phyloP scores from a whole-genome alignment of 92 coral and sea anemone species.

The Blastomussa wellsi region DNA sequence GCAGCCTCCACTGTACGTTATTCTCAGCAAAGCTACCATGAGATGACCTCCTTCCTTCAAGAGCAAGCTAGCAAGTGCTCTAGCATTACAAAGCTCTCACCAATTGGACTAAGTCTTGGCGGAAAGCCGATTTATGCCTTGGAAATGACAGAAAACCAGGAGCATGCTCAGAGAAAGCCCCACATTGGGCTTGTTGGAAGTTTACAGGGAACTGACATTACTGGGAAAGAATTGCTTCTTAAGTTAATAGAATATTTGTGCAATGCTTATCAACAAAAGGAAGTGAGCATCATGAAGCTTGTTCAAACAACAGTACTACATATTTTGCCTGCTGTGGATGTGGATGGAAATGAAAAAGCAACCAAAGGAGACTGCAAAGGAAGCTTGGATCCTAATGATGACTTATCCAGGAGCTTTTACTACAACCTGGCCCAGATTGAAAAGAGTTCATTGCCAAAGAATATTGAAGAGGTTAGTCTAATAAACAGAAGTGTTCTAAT shows the following conservation, averaged over 20 bases:
- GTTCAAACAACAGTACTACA: conserved; percentile 74
- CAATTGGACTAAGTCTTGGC: conserved; percentile 68
- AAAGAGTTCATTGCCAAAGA: conserved; percentile 60
- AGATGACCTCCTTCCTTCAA: conserved; percentile 56
- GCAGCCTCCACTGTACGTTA: conserved; percentile 36
- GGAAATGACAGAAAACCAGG: conserved; percentile 68
- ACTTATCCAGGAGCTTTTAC: conserved; percentile 79
- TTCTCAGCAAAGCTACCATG: conserved; percentile 68
- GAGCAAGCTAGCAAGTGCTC: conserved; percentile 59
- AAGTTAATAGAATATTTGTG: conserved; percentile 74
- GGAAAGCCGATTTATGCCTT: conserved; percentile 72
- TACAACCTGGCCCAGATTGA: conserved; percentile 49
- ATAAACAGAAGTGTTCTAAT: background rate
- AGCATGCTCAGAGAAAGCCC: conserved; percentile 55
- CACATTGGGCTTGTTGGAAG: conserved; percentile 88
- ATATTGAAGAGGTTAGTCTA: conserved; percentile 57
- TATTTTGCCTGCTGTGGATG: conserved; percentile 87
- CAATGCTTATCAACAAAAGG: conserved; percentile 66
- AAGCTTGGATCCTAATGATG: conserved; percentile 55
- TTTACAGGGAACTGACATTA: conserved; percentile 78
- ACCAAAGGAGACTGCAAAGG: conserved; percentile 73
- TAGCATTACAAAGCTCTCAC: conserved; percentile 59
- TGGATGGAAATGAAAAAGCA: conserved; percentile 82
- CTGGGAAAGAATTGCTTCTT: conserved; percentile 87
- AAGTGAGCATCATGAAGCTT: conserved; percentile 57